Evolutionary conservation across 2,888 invertebrate genomes (phyloP), one percentile per base, ranked within the genome.

Genomic region (Chymomyza amoena): DNA sequence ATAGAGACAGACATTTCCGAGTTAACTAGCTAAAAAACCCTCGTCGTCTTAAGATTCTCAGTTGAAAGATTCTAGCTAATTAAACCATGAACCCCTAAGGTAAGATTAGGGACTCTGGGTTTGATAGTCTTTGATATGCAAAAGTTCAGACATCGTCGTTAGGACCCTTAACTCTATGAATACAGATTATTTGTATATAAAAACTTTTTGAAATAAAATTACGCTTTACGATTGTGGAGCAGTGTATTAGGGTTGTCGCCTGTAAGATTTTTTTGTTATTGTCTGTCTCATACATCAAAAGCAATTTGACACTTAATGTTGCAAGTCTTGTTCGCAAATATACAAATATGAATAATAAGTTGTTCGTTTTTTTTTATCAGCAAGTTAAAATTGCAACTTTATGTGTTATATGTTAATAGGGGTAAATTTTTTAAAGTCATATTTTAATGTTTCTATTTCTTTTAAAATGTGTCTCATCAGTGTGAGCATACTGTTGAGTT

Each of bases 341-440:
- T 28, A 20, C 36, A 25, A 52, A 18, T 10, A n/a, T n/a, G 28
- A 52, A 20, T 28, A 45, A 28, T 28, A 59, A 59, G 59, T 9
- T 45, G 64, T 65, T 61, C 61, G 69, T 52, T 45, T 60, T 69
- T 64, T 73, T 72, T 56, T 67, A 16, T 71, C 51, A 64, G 67
- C 28, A 57, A 13, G 61, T 9, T 4, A 56, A 75, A 87, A 88
- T 88, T 79, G 88, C 80, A 87, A 79, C 76, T 84, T 88, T 76
- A 84, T 88, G 84, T 86, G 81, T 74, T 75, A 70, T 13, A 13
- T 45, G 39, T 45, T 45, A 45, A 10, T 45, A 13, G 10, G 10
- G 13, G 39, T 45, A 13, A 5, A 13, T 45, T 15, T 15, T 45
- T 45, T 45, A 1, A 25, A 25, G 39, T 13, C 39, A 45, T 45